Percentiles rank a stretch among this genome's conserved stretches.
These are phyloP conservation scores for Bombus polaris DNA, from an alignment of 1,140 invertebrate genomes.

Conservation along the genomic window DNA sequence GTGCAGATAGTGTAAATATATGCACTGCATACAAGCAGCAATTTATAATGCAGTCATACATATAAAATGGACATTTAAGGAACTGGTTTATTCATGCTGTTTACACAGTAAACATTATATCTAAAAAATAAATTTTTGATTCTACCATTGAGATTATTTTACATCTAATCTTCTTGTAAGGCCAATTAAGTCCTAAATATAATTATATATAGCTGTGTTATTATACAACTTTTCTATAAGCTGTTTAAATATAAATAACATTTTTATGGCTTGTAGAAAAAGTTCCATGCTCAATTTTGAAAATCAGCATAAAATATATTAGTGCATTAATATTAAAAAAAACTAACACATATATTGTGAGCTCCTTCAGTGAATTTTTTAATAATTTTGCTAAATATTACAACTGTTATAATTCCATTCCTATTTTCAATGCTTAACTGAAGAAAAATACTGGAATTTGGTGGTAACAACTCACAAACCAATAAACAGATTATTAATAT, in stretches of 20 bases:
- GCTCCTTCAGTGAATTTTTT: conserved; percentile 11
- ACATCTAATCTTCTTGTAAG: conserved; percentile 21
- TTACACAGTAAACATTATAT: conserved; percentile 51
- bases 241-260: conserved; percentile 40
- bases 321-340: conserved; percentile 58
- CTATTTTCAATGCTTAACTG: conserved; percentile 43
- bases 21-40: conserved; percentile 67
- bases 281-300: conserved; percentile 56
- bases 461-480: conserved; percentile 36
- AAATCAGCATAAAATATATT: conserved; percentile 52
- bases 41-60: conserved; percentile 69
- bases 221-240: conserved; percentile 56
- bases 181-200: conserved; percentile 39
- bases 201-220: conserved; percentile 34
- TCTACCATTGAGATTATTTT: conserved; percentile 25
- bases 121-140: conserved; percentile 38
- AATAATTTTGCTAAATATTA: conserved; percentile 47
- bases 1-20: conserved; percentile 70
- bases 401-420: conserved; percentile 51
- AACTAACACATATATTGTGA: conserved; percentile 50
- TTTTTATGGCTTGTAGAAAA: conserved; percentile 54
- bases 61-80: conserved; percentile 67
- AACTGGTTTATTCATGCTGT: conserved; percentile 64
- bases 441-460: conserved; percentile 72
- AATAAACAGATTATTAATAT: conserved; percentile 8